phyloP scores from a whole-genome alignment of 2,797 vertebrate genomes.

The Channa striata region DNA sequence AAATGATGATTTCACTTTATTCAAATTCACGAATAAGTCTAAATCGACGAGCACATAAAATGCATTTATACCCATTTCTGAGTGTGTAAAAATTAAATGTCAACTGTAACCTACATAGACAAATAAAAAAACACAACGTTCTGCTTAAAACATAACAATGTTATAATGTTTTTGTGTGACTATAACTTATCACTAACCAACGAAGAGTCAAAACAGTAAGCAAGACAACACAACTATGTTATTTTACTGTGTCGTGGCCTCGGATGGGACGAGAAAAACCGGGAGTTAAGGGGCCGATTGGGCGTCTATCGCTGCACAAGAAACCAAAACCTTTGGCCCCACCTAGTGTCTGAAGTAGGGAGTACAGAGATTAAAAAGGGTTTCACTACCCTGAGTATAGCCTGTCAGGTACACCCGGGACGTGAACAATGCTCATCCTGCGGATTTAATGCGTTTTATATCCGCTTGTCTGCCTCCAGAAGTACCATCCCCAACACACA shows the following conservation, averaged over 20 bases:
- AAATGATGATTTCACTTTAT: too few species aligned
- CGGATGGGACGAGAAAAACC: neutral
- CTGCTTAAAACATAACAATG: neutral
- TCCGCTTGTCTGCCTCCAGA: too few species aligned
- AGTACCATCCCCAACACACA: too few species aligned
- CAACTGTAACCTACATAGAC: too few species aligned
- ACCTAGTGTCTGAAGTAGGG: conserved; percentile 32
- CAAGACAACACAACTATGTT: neutral
- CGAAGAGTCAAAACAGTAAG: too few species aligned
- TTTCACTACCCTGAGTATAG: rapidly evolving
- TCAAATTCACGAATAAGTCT: too few species aligned
- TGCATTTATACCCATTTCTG: too few species aligned
- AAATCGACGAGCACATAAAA: too few species aligned
- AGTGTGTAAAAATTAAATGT: too few species aligned
- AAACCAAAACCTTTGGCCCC: conserved; percentile 42
- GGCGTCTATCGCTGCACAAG: too few species aligned
- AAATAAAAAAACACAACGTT: neutral
- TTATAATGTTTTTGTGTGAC: too few species aligned
- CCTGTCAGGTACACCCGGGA: conserved; percentile 24
- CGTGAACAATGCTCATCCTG: neutral
- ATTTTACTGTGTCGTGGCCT: neutral
- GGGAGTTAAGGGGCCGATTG: rapidly evolving
- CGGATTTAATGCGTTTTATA: neutral
- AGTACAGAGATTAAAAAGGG: neutral
- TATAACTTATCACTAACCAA: too few species aligned